phyloP scores from a whole-genome alignment of 1,140 invertebrate species.

The Calycopis cecrops region DNA sequence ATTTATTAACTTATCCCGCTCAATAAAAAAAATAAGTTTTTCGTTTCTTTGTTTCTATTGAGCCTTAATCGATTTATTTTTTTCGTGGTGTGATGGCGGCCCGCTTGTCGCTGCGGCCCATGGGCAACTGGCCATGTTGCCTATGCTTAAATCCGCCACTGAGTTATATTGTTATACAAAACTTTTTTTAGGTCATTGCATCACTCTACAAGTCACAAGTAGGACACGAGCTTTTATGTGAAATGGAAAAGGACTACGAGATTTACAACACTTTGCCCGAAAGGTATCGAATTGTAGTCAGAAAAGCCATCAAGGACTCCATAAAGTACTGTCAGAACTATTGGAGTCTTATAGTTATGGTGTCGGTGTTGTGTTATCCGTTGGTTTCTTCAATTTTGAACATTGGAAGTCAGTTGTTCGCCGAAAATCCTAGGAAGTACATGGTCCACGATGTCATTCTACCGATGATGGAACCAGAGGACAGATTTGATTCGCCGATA shows the following conservation, averaged over 20 bases:
- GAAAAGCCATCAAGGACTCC: slow-evolving; percentile 23
- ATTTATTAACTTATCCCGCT: too few species aligned
- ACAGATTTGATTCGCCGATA: slow-evolving; percentile 31
- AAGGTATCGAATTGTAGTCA: slow-evolving; percentile 21
- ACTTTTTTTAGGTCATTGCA: slow-evolving; percentile 30
- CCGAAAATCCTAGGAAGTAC: slow-evolving; percentile 27
- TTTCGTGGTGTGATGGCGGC: too few species aligned
- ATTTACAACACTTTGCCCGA: slow-evolving; percentile 24
- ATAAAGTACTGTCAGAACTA: slow-evolving; percentile 29
- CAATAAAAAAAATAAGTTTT: too few species aligned
- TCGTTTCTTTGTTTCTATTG: too few species aligned
- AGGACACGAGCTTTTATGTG: slow-evolving; percentile 29
- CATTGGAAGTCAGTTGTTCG: slow-evolving; percentile 30
- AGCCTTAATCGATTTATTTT: too few species aligned
- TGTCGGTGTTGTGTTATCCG: slow-evolving; percentile 32
- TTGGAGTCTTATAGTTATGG: slow-evolving; percentile 27
- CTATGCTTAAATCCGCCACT: too few species aligned
- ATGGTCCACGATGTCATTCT: slow-evolving; percentile 43
- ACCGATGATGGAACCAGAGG: slow-evolving; percentile 29
- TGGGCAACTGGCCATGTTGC: too few species aligned
- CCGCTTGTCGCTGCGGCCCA: too few species aligned
- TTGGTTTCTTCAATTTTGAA: slow-evolving; percentile 29
- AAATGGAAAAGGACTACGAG: slow-evolving; percentile 32
- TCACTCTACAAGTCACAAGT: slow-evolving; percentile 26
- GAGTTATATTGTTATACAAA: neutral